A percentile compares a stretch with the other conserved stretches of the same genome.
phyloP scores from a whole-genome alignment of 2,888 invertebrate species.

The Aleiodes alternator region DNA sequence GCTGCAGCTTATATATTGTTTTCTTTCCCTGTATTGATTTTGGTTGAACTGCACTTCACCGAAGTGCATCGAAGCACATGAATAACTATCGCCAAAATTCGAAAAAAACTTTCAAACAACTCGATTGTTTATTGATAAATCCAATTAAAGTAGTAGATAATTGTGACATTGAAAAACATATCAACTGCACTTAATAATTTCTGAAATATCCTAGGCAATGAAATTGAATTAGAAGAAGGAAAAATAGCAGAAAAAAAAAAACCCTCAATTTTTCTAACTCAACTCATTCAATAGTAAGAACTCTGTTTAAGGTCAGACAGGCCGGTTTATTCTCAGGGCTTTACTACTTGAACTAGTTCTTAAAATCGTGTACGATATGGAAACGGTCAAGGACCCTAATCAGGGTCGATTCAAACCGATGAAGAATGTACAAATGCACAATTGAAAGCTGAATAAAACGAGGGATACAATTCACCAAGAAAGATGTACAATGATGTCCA shows the following conservation, averaged over 20 bases:
- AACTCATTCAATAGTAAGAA: constrained; percentile 17
- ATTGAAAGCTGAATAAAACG: constrained; percentile 22
- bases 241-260: neutral
- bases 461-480: constrained; percentile 18
- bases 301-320: constrained; percentile 22
- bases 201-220: neutral
- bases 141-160: neutral
- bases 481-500: constrained; percentile 18
- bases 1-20: neutral
- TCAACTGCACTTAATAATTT: neutral
- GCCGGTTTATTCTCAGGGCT: constrained; percentile 31
- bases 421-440: constrained; percentile 26
- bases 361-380: constrained; percentile 6
- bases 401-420: constrained; percentile 37
- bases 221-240: neutral
- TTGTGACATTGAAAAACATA: neutral
- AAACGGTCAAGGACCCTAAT: constrained; percentile 45
- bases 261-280: neutral
- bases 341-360: constrained; percentile 42
- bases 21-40: constrained; percentile 11
- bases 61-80: neutral
- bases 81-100: neutral
- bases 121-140: neutral
- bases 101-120: neutral
- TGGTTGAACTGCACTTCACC: neutral